Evolutionary conservation across 2,888 invertebrate species (phyloP).

Genomic region (Caenorhabditis wallacei): DNA sequence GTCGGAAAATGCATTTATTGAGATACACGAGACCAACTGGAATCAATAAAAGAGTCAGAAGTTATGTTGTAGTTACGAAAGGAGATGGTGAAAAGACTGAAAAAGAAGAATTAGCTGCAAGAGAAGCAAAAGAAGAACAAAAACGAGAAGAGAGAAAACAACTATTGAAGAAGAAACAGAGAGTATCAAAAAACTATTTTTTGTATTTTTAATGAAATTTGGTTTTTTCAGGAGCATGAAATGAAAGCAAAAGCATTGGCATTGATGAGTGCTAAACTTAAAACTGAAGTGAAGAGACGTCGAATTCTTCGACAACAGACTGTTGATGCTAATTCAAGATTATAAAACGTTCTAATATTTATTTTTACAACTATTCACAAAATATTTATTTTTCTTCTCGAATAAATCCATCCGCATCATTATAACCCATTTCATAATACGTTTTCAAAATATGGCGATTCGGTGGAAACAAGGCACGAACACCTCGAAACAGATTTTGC

Average conservation of each 20-base stretch:
- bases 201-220: not conserved
- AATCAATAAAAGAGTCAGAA: constrained; percentile 80
- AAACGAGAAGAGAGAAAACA: constrained; percentile 57
- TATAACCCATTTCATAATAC: constrained; percentile 83
- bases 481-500: constrained; percentile 82
- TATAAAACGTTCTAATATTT: constrained; percentile 10
- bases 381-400: constrained; percentile 58
- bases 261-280: constrained; percentile 48
- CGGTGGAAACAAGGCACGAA: constrained; percentile 84
- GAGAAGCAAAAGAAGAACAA: constrained; percentile 62
- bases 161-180: constrained; percentile 63
- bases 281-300: constrained; percentile 42
- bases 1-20: constrained; percentile 91
- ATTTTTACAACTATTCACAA: not conserved
- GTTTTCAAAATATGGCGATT: constrained; percentile 77
- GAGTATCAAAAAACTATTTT: constrained; percentile 28
- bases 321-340: constrained; percentile 55
- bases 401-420: constrained; percentile 83
- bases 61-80: constrained; percentile 80
- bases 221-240: constrained; percentile 62
- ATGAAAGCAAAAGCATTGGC: constrained; percentile 60
- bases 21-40: constrained; percentile 93
- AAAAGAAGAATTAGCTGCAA: constrained; percentile 55
- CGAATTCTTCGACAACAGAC: constrained; percentile 57
- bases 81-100: constrained; percentile 61